These are phyloP conservation scores for Astur gentilis DNA, from an alignment of 2,113 vertebrate species.

Conservation along the genomic window DNA sequence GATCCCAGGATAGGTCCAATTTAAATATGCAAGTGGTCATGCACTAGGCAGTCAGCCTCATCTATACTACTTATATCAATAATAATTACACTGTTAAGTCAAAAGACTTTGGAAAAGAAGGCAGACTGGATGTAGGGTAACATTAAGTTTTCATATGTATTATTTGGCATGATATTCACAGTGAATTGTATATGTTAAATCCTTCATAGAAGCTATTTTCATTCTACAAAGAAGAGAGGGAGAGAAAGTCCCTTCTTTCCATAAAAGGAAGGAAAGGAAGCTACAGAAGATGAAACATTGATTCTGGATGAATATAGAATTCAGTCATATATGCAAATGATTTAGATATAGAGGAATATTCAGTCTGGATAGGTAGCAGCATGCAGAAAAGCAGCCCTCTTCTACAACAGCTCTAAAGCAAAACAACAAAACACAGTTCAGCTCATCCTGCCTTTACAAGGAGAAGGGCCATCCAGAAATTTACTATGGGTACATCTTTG, in stretches of 20 bases:
- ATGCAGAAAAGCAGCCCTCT: neutral
- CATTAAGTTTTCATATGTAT: conserved; percentile 11
- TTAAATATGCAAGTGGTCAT: conserved; percentile 25
- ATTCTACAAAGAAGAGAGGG: neutral
- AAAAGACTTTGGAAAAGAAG: conserved; percentile 9
- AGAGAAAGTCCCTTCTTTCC: neutral
- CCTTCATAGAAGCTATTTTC: neutral
- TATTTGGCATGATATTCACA: neutral
- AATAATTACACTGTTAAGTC: conserved; percentile 13
- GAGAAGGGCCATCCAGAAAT: neutral
- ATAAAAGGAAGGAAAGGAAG: conserved; percentile 28
- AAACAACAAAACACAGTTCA: neutral
- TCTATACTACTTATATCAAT: neutral
- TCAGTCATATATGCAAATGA: conserved; percentile 6
- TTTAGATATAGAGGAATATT: conserved; percentile 1
- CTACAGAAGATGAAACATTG: neutral
- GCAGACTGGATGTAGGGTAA: neutral
- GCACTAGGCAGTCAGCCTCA: neutral
- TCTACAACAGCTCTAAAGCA: neutral
- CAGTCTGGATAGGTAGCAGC: neutral
- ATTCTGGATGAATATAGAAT: conserved; percentile 6
- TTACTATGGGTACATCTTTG: neutral
- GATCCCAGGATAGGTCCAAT: neutral
- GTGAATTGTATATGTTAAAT: neutral
- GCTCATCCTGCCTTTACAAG: neutral